phyloP scores from a whole-genome alignment of 2,113 vertebrate genomes.

The Nyctibius bracteatus region DNA sequence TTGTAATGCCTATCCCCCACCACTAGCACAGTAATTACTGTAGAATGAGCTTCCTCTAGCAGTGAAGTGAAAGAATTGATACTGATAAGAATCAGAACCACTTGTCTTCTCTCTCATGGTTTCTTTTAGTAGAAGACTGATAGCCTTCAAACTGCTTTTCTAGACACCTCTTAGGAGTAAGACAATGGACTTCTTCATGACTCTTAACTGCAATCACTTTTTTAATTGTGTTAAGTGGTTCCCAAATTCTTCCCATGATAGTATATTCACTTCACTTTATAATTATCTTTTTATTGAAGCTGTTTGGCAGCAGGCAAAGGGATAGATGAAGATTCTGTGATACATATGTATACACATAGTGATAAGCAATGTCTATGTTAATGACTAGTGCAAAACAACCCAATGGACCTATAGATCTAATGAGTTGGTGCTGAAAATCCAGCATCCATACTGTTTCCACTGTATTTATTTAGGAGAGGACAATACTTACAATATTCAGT shows the following conservation, averaged over 20 bases:
- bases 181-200: background rate
- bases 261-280: background rate
- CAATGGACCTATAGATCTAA: background rate
- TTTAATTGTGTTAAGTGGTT: background rate
- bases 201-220: background rate
- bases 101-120: background rate
- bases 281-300: background rate
- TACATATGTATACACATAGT: background rate
- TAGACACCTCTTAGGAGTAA: background rate
- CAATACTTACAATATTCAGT: background rate
- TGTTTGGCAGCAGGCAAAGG: background rate
- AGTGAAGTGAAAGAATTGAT: background rate
- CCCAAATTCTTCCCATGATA: background rate
- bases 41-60: background rate
- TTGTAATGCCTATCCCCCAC: background rate
- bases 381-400: background rate
- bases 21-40: background rate
- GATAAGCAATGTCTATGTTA: background rate
- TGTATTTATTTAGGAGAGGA: background rate
- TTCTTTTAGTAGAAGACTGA: background rate
- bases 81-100: background rate
- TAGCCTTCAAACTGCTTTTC: background rate
- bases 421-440: background rate
- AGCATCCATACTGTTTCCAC: background rate
- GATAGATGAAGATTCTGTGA: background rate